A percentile compares a stretch with the other conserved stretches of the same genome.
These are phyloP conservation scores for Caretta caretta DNA, from an alignment of 2,113 vertebrate genomes.

Conservation along the genomic window DNA sequence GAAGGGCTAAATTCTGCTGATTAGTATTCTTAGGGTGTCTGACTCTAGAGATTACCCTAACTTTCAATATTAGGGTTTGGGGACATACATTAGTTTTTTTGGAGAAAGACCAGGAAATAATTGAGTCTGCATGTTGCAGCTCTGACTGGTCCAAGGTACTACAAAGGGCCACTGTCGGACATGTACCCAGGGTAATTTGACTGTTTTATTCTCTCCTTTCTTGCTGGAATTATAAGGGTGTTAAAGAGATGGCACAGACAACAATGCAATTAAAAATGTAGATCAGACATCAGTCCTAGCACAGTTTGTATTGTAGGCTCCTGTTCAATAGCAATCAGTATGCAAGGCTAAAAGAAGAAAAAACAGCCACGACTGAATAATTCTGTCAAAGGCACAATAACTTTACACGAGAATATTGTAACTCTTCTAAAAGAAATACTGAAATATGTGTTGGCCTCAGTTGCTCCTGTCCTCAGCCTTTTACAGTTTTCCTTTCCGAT, in stretches of 20 bases:
- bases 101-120: neutral
- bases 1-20: no score
- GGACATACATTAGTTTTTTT: neutral
- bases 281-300: neutral
- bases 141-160: neutral
- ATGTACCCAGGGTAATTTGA: neutral
- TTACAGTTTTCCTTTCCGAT: neutral
- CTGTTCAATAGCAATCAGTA: neutral
- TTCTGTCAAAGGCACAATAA: conserved; percentile 16
- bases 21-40: no score
- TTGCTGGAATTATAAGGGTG: neutral
- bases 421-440: neutral
- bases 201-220: neutral
- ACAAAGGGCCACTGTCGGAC: neutral
- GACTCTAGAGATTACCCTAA: no score
- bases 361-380: neutral
- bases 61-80: no score
- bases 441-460: neutral
- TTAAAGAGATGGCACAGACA: neutral
- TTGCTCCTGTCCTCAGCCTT: neutral
- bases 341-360: neutral
- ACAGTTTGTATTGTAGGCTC: neutral
- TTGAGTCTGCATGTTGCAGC: neutral
- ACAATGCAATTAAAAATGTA: neutral
- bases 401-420: neutral